A percentile compares a stretch with the other conserved stretches of the same genome.
Evolutionary conservation across 1,140 invertebrate species (phyloP).

Genomic region (Pachyrhynchus sulphureomaculatus): DNA sequence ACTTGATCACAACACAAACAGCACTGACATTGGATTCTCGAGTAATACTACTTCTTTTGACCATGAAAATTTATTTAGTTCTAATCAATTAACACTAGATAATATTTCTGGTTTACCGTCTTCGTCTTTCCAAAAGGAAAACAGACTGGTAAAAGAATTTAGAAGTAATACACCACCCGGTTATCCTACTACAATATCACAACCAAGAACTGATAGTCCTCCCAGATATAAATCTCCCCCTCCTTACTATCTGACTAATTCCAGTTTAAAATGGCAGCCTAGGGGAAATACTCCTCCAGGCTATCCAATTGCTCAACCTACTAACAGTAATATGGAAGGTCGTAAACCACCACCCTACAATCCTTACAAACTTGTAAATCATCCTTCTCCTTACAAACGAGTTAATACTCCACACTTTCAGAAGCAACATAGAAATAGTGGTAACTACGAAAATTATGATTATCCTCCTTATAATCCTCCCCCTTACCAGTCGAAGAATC

Average conservation of each 20-base stretch:
- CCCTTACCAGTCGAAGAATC: background rate
- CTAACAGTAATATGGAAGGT: background rate
- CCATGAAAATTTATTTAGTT: too few species aligned
- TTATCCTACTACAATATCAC: too few species aligned
- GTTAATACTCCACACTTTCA: background rate
- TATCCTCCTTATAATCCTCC: background rate
- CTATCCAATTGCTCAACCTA: background rate
- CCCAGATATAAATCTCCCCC: too few species aligned
- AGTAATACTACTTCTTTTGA: too few species aligned
- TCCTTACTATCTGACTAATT: background rate
- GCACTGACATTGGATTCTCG: too few species aligned
- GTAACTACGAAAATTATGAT: background rate
- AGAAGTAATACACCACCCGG: too few species aligned
- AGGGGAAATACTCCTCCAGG: background rate
- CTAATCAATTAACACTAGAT: too few species aligned
- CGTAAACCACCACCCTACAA: background rate
- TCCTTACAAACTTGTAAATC: background rate
- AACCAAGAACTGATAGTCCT: too few species aligned
- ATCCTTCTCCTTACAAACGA: background rate
- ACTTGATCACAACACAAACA: too few species aligned
- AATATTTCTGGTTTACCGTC: too few species aligned
- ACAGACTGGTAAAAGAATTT: too few species aligned
- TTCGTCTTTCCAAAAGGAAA: too few species aligned
- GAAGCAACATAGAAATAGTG: background rate
- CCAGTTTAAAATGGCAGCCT: background rate